Base-by-base conservation (phyloP, 2,113 vertebrate species). In the Oxyura jamaicensis region DNA sequence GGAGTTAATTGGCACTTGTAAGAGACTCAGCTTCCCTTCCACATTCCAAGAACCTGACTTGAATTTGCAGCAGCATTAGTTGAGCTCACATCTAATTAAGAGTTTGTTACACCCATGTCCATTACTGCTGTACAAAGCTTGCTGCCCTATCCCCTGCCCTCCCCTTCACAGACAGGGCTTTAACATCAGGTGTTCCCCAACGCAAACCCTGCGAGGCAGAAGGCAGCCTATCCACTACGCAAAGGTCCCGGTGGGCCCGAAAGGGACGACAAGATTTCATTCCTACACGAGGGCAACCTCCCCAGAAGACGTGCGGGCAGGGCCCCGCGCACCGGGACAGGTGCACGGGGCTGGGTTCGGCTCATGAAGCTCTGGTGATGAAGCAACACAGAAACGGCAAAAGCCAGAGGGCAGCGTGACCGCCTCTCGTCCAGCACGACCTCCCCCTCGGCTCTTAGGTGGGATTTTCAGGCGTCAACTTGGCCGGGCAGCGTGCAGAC, bases 251-350 rank as follows among this genome's bases (percentile, higher is more conserved):
- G 2, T 0, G 10, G 74, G 26, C 33, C 1, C 1, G 50, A 29
- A 15, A 41, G 52, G 10, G 21, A 11, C 13, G 4, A 0, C 56
- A 1, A 21, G 10, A 0, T 0, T 3, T 12, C 53, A 4, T 5
- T 4, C 18, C 7, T 4, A 1, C 0, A 1, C 0, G 5, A 58
- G 75, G 50, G 65, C 60, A 16, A 22, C 29, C 4, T 9, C 11
- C 6, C 12, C 14, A 29, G 69, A 48, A 59, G 69, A 48, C 5
- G 22, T 0, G 0, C 3, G 72, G 76, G 50, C 83, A 62, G 13
- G 29, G 73, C 10, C 26, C 10, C 21, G 17, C 26, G 10, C 0
- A 0, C 2, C 10, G 2, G 0, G 52, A 29, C 46, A 11, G 1
- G 0, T 1, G 1, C 33, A 1, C 1, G 2, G 6, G 0, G 19